Percentiles rank a stretch among this genome's conserved stretches.
Conservation (phyloP, 2,797 vertebrate species). For the Pampus argenteus region DNA sequence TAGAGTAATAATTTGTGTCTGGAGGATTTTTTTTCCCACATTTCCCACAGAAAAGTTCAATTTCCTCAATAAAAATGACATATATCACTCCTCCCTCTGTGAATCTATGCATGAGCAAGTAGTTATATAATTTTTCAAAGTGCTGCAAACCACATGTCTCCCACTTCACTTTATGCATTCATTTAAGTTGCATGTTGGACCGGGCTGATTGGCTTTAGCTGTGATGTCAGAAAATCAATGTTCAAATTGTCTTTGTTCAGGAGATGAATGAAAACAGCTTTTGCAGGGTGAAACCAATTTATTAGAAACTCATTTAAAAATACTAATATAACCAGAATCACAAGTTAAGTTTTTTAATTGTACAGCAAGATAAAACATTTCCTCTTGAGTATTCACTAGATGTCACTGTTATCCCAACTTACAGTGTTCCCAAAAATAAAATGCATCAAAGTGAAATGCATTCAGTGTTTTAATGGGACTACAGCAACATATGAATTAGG, state of each 20-base stretch:
- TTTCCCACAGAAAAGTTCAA: no score
- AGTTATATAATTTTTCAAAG: not conserved
- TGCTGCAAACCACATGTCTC: not conserved
- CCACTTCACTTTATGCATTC: not conserved
- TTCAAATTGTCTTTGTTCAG: conserved; percentile 2
- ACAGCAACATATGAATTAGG: not conserved
- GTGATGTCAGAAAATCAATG: not conserved
- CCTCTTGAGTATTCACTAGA: conserved; percentile 65
- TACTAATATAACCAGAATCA: not conserved
- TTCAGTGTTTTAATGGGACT: conserved; percentile 25
- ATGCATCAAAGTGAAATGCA: conserved; percentile 48
- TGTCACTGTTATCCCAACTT: conserved; percentile 75
- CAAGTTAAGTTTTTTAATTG: no score
- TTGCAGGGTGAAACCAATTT: no score
- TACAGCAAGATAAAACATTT: not conserved
- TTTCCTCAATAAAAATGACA: no score
- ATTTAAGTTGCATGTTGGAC: not conserved
- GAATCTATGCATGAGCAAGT: not conserved
- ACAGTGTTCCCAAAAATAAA: conserved; percentile 29
- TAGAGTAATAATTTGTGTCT: no score
- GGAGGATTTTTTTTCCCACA: no score
- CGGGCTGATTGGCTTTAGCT: not conserved
- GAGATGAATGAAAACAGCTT: conserved; percentile 9
- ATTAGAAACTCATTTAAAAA: no score
- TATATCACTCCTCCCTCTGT: not conserved